Base-by-base conservation (phyloP, 2,888 invertebrate genomes). In the Exephanes ischioxanthus region DNA sequence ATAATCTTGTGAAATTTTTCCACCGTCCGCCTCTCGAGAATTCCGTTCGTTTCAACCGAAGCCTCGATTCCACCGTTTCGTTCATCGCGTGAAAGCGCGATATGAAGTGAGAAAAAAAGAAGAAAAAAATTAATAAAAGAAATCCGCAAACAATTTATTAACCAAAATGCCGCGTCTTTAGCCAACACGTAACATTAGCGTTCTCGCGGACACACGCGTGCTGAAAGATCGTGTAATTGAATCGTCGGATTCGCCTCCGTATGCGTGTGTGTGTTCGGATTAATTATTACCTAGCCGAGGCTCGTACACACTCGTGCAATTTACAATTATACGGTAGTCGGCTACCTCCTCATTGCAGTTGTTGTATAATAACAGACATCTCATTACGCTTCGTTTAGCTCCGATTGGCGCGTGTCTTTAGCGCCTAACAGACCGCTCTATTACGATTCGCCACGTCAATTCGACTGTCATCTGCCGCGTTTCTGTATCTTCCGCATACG, bases 301-400 rank as follows among this genome's bases (percentile, higher is more conserved):
- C 68, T 81, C 22, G 61, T 66, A 30, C 33, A 48, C 33, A 37
- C 73, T 58, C 73, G 76, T 53, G 76, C 77, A 63, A 75, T 55
- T 77, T 73, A 77, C 80, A 80, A 83, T 85, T 58, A 66, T 85
- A 63, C 70, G 80, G 73, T 77, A 70, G 80, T 66, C 70, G 68
- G 70, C 53, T 53, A 22, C 63, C 30, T 45, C 48, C 63, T 30
- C 77, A 26, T 68, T 63, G 51, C 73, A 63, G 19, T 6, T 63
- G 80, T 76, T 80, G 22, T 55, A 61, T 55, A 83, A 75, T 70
- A 66, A 66, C 80, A 73, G 77, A 72, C 77, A 48, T 83, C 80
- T 86, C 83, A 83, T 86, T 86, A 83, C 80, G 83, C 80, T 86
- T 86, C 85, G 77, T 73, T 83, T 78, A 82, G 77, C 73, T 67